Evolutionary conservation across 2,113 vertebrate genomes (phyloP), one percentile per base, ranked within the genome.

Genomic region (Eubucco bourcierii): DNA sequence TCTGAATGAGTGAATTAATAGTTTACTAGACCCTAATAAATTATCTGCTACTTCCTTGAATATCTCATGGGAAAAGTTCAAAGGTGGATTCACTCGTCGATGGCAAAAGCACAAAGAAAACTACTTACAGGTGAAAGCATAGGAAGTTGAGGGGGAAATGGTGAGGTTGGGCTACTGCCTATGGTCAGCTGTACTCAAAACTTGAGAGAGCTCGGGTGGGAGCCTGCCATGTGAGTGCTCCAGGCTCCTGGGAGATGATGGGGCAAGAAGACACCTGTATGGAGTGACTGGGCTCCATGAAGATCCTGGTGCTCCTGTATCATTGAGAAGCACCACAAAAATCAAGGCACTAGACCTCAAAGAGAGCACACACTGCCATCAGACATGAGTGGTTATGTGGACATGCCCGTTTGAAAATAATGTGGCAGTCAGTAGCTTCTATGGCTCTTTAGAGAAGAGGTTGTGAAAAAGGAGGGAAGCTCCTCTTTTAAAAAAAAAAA

Each of bases 361-460:
- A 90, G 47, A 5, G 11, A 90, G 70, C 4, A 17, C 24, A 2
- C 20, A 6, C n/a, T 83, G 82, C 84, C 27, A 8, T 95, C 95
- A 97, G 88, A 95, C 90, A 92, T 88, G 92, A 97, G 71, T 71
- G 84, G 79, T 96, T 95, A 90, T 79, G n/a, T 20, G 89, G 86
- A 95, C 60, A 65, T 67, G 24, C 58, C 82, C 6, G 0, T 85
- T 97, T 94, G 94, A 96, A 95, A 84, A 96, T 92, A 97, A 96
- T 2, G 1, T 96, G 86, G 81, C 89, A 41, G 94, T 59, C 73
- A 56, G 83, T 95, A 93, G 41, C 23, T 96, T 93, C 95, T 91
- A 67, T 60, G 84, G 76, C 34, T 96, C 74, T 94, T 93, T 66
- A 85, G 58, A 95, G 70, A 79, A 95, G 68, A 91, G 29, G 44